phyloP scores from a whole-genome alignment of 2,888 invertebrate genomes.

The Agapetus fuscipes region DNA sequence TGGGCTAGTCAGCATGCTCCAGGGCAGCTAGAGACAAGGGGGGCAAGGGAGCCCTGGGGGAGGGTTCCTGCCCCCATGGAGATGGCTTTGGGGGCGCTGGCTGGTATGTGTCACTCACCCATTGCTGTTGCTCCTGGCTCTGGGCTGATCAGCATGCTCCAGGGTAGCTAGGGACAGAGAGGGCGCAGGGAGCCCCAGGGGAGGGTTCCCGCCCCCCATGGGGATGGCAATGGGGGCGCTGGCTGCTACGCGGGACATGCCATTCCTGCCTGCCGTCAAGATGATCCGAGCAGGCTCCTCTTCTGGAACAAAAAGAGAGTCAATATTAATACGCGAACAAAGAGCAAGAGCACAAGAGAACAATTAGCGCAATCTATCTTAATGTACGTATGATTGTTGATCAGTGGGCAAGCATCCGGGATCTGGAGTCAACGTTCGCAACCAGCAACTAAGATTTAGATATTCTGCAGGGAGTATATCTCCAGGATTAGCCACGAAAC shows the following conservation, averaged over 20 bases:
- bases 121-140: conserved; percentile 41
- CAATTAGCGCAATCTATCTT: no score
- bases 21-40: conserved; percentile 12
- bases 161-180: conserved; percentile 12
- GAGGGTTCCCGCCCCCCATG: conserved; percentile 29
- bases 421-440: no score
- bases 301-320: conserved; percentile 36
- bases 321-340: no score
- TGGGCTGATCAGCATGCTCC: conserved; percentile 45
- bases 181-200: conserved; percentile 26
- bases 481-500: no score
- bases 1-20: conserved; percentile 45
- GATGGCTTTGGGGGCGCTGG: conserved; percentile 37
- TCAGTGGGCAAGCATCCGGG: no score
- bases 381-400: no score
- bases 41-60: conserved; percentile 26
- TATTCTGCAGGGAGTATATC: no score
- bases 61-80: conserved; percentile 30
- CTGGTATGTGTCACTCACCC: conserved; percentile 32
- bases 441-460: no score
- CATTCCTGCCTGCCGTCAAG: background rate
- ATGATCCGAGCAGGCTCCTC: conserved; percentile 27
- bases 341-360: no score
- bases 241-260: conserved; percentile 24
- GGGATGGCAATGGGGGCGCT: conserved; percentile 37